A percentile compares a stretch with the other conserved stretches of the same genome.
Evolutionary conservation across 2,888 invertebrate species (phyloP).

Genomic region (Dynastes grantii): DNA sequence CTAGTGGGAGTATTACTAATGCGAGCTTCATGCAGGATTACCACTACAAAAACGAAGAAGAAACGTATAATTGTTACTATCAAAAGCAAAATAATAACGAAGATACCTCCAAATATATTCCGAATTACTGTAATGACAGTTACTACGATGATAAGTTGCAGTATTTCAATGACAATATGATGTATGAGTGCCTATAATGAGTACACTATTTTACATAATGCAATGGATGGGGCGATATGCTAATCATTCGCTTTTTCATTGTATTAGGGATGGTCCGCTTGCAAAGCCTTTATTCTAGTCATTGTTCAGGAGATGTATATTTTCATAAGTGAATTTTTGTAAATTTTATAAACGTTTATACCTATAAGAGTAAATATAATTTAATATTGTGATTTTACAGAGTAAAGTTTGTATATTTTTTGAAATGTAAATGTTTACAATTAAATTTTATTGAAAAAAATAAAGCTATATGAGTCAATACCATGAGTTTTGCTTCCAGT

Average conservation of each 20-base stretch:
- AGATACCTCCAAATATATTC: conserved; percentile 34
- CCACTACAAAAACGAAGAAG: conserved; percentile 54
- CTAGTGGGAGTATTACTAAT: conserved; percentile 69
- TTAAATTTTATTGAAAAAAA: conserved; percentile 9
- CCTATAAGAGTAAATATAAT: neutral
- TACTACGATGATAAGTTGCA: conserved; percentile 56
- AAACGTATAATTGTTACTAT: conserved; percentile 39
- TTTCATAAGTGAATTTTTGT: conserved; percentile 30
- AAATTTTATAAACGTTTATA: conserved; percentile 22
- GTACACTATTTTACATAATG: conserved; percentile 16
- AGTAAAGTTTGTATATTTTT: conserved; percentile 38
- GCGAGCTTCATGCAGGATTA: conserved; percentile 71
- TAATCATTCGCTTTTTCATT: conserved; percentile 6
- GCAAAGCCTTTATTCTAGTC: conserved; percentile 37
- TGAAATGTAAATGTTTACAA: conserved; percentile 35
- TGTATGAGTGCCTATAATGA: conserved; percentile 62
- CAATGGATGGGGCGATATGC: conserved; percentile 9
- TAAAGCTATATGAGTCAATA: conserved; percentile 7
- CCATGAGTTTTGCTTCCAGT: too few relatives aligned
- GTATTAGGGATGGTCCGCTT: neutral
- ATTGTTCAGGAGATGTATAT: conserved; percentile 22
- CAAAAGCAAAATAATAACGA: conserved; percentile 15
- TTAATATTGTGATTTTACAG: conserved; percentile 47
- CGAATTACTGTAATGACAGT: conserved; percentile 41
- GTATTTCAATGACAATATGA: conserved; percentile 60